Evolutionary conservation across 2,888 invertebrate genomes (phyloP).

Genomic region (Mamestra brassicae): DNA sequence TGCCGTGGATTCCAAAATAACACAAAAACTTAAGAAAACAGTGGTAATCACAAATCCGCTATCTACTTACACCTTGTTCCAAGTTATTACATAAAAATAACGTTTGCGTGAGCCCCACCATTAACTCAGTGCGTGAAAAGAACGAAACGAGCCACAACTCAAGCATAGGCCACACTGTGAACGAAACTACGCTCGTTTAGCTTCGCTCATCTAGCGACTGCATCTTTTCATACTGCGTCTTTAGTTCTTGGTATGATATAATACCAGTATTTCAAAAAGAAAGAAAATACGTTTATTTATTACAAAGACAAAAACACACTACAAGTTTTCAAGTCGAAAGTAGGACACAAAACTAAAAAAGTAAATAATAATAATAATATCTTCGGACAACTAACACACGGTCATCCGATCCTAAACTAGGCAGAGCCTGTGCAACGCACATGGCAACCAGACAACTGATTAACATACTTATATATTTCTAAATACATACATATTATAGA

Average conservation of each 20-base stretch:
- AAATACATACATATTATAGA: no score
- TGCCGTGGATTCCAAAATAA: background rate
- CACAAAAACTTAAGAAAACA: background rate
- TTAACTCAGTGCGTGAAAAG: conserved; percentile 88
- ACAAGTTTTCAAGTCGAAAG: no score
- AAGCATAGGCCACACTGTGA: background rate
- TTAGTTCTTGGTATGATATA: background rate
- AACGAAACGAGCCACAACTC: conserved; percentile 74
- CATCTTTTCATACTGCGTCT: background rate
- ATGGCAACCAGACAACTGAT: no score
- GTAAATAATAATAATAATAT: no score
- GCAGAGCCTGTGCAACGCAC: no score
- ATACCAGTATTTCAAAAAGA: no score
- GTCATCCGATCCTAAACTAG: no score
- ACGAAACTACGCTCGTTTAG: background rate
- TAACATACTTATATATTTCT: no score
- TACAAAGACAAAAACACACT: no score
- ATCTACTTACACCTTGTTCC: conserved; percentile 6
- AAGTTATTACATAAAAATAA: conserved; percentile 60
- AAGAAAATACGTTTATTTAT: no score
- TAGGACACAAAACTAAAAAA: no score
- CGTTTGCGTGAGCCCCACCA: conserved; percentile 83
- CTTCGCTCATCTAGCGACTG: background rate
- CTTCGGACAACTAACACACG: no score
- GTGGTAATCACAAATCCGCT: background rate